Percentiles rank a stretch among this genome's conserved stretches.
Evolutionary conservation across 2,888 invertebrate genomes (phyloP).

Genomic region (Helobdella robusta): DNA sequence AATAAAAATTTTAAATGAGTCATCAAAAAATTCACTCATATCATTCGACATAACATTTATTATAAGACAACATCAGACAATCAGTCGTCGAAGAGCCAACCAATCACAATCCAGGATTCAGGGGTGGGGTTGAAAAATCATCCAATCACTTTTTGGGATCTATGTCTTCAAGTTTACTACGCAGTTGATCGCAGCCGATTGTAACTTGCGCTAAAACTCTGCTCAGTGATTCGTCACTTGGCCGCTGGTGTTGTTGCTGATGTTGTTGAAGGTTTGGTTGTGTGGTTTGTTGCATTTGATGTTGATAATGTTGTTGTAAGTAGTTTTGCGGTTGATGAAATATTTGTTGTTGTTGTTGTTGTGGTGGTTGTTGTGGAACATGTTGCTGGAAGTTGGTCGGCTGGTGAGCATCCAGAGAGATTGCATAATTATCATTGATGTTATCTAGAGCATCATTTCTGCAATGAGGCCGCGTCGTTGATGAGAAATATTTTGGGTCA

Average conservation of each 20-base stretch:
- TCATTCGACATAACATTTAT: too few species aligned
- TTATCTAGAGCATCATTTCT: background rate
- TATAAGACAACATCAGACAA: too few species aligned
- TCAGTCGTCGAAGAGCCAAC: too few species aligned
- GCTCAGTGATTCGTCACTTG: conserved; percentile 15
- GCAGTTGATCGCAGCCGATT: conserved; percentile 26
- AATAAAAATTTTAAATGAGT: too few species aligned
- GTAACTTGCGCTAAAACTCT: conserved; percentile 24
- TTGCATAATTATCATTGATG: background rate
- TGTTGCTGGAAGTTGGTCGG: background rate
- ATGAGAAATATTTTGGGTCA: too few species aligned
- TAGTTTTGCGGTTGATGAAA: background rate
- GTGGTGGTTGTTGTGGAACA: background rate
- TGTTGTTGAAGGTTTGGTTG: conserved; percentile 1
- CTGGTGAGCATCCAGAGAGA: background rate
- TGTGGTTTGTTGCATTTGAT: background rate
- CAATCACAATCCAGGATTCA: too few species aligned
- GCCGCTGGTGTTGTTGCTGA: background rate
- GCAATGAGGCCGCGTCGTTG: too few species aligned
- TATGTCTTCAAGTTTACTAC: conserved; percentile 23
- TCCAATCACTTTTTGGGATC: too few species aligned
- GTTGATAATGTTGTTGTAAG: background rate
- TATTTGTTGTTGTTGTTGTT: background rate
- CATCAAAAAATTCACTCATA: too few species aligned
- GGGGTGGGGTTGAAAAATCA: too few species aligned